Evolutionary conservation across 1,140 invertebrate species (phyloP), one percentile per base, ranked within the genome.

Genomic region (Pantala flavescens): DNA sequence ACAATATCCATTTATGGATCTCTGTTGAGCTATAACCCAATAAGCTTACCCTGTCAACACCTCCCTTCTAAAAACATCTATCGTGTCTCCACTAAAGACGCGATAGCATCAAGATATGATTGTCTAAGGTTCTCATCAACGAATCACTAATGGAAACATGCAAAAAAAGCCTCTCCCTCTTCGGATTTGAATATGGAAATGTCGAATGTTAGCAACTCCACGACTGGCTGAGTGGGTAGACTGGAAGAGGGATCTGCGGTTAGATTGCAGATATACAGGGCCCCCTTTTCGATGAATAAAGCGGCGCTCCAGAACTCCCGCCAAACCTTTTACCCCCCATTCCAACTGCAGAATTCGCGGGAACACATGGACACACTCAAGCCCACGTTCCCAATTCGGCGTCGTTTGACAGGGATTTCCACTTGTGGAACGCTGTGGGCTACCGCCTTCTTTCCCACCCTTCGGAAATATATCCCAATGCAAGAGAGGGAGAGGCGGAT

Each of bases 131-230:
- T 63, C 49, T 63, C 49, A 63, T 63, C n/a, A 12, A 63, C 3
- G n/a, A 63, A 21, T 63, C 5, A 21, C 49, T 63, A 63, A 63
- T 63, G 49, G n/a, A 63, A 19, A 63, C 16, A 63, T 16, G 49
- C 49, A 63, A 63, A 63, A 16, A 63, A 63, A 63, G 14, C 3
- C 49, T 21, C 49, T 63, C 14, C 49, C n/a, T 21, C 49, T 12
- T 63, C 49, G 49, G 49, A 63, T 63, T 63, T 63, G 49, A 63
- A 63, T 63, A 63, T 63, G 49, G 49, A 63, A 63, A 63, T 63
- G 49, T 21, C 14, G n/a, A 21, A 19, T 21, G 49, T 21, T 63
- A 16, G 49, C 16, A 16, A 63, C 16, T 16, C 49, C n/a, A 21
- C 16, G 16, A 63, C 16, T 21, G 14, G 14, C n/a, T 63, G 49